These are phyloP conservation scores for Drosophila buzzatii DNA, from an alignment of 2,888 invertebrate genomes.

Conservation along the genomic window DNA sequence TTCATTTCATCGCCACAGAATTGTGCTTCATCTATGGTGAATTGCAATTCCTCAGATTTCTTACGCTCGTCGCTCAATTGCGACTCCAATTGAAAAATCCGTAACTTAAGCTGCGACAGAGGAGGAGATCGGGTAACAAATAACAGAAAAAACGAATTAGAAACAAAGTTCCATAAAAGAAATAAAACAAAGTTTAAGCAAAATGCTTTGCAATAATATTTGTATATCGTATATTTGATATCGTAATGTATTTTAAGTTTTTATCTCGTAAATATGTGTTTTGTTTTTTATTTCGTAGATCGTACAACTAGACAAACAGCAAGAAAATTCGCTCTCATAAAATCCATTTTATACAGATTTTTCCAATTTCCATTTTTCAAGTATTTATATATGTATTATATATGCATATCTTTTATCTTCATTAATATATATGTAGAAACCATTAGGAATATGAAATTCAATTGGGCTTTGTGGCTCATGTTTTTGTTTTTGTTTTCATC, in stretches of 20 bases:
- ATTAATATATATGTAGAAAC: slow-evolving; percentile 34
- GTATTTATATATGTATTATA: slow-evolving; percentile 35
- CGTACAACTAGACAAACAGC: slow-evolving; percentile 78
- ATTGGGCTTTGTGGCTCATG: slow-evolving; percentile 59
- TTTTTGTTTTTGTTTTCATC: slow-evolving; percentile 18
- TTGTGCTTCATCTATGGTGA: slow-evolving; percentile 95
- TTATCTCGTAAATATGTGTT: slow-evolving; percentile 52
- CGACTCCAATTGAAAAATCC: slow-evolving; percentile 87
- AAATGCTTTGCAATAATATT: slow-evolving; percentile 48
- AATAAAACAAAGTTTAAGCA: slow-evolving; percentile 65
- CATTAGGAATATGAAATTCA: slow-evolving; percentile 36
- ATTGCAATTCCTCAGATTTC: slow-evolving; percentile 95
- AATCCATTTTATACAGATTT: slow-evolving; percentile 61
- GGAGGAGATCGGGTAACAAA: slow-evolving; percentile 24
- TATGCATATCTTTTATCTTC: slow-evolving; percentile 35
- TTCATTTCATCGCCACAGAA: slow-evolving; percentile 95
- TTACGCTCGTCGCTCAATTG: slow-evolving; percentile 92
- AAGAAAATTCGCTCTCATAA: slow-evolving; percentile 80
- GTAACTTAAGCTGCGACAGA: slow-evolving; percentile 86
- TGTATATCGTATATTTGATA: slow-evolving; percentile 63
- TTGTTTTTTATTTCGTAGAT: slow-evolving; percentile 49
- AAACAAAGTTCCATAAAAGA: slow-evolving; percentile 31
- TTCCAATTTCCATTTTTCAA: slow-evolving; percentile 50
- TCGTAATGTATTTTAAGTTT: slow-evolving; percentile 60
- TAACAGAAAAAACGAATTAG: slow-evolving; percentile 41